Evolutionary conservation across 2,113 vertebrate species (phyloP), one percentile per base, ranked within the genome.

Genomic region (Nymphicus hollandicus): DNA sequence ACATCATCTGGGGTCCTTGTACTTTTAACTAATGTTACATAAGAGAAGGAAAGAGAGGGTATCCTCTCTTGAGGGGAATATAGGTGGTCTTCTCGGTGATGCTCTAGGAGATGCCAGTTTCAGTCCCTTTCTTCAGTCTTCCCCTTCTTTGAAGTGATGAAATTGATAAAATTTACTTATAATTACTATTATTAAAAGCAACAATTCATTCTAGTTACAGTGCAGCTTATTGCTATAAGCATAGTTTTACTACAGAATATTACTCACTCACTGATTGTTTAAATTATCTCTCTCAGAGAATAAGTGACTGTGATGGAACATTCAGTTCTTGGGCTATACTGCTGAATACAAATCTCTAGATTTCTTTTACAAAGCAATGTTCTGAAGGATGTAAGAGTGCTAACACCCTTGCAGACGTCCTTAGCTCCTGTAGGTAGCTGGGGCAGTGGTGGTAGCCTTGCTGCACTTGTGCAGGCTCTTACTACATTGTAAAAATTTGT

Each of bases 151-250:
- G 50, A 74, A 58, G 35, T 12, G 22, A 68, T 13, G 9, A 41
- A 70, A 60, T 25, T 7, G 23, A 17, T 84, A 33, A 23, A 15
- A 47, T 53, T 78, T 76, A 56, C 50, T 91, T 94, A 41, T 68
- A 95, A 89, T 87, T 95, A 73, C 86, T 94, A 18, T 85, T 85
- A 41, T 69, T 66, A 85, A 89, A 96, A 93, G 44, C 81, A 86
- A 73, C 50, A 35, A 4, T 70, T 95, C 84, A 43, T 79, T 69
- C 24, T 79, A 52, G 73, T 78, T 52, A n/a, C 71, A 85, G 8
- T 76, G 52, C 89, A 93, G 52, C 65, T 83, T 89, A 85, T 72
- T 56, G 56, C n/a, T 87, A 3, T 69, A 50, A 60, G 35, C n/a
- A 47, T 18, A 81, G 41, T 35, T 89, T 47, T 79, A 71, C 53